Percentiles rank a stretch among this genome's conserved stretches.
These are phyloP conservation scores for Coryphaenoides rupestris DNA, from an alignment of 2,113 vertebrate genomes.

Conservation along the genomic window DNA sequence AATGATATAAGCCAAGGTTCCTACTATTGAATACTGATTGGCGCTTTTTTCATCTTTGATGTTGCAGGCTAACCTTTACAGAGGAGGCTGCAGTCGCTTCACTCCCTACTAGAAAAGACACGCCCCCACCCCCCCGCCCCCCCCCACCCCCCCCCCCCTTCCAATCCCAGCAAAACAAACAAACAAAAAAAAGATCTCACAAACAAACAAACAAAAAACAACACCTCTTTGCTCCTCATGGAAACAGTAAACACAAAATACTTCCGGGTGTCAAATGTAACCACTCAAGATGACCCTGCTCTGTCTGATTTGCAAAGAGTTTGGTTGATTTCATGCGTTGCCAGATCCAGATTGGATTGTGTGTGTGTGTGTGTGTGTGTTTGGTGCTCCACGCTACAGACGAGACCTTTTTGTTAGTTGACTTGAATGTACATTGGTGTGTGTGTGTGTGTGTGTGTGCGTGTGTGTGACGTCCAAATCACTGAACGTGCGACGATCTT, in stretches of 20 bases:
- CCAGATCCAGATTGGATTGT: conserved; percentile 32
- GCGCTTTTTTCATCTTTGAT: conserved; percentile 88
- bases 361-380: too few species aligned
- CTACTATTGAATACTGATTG: conserved; percentile 81
- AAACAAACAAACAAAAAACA: conserved; percentile 51
- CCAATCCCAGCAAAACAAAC: conserved; percentile 66
- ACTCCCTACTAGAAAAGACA: conserved; percentile 88
- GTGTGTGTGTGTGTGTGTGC: too few species aligned
- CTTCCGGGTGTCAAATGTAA: conserved; percentile 55
- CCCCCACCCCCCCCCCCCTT: conserved; percentile 14
- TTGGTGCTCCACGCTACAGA: neutral
- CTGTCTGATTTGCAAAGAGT: conserved; percentile 21
- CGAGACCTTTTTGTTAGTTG: conserved; percentile 27
- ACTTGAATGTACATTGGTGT: conserved; percentile 43
- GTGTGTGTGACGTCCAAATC: conserved; percentile 1
- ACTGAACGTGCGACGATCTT: neutral
- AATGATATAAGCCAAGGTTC: conserved; percentile 32
- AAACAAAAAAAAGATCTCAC: conserved; percentile 53
- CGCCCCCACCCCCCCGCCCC: too few species aligned
- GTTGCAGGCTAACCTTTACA: conserved; percentile 93
- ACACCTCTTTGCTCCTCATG: conserved; percentile 42
- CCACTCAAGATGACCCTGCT: conserved; percentile 30
- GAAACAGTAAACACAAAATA: conserved; percentile 58
- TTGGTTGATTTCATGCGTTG: conserved; percentile 19
- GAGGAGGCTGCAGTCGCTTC: conserved; percentile 90